Evolutionary conservation across 1,140 invertebrate species (phyloP).

Genomic region (Catajapyx aquilonaris): DNA sequence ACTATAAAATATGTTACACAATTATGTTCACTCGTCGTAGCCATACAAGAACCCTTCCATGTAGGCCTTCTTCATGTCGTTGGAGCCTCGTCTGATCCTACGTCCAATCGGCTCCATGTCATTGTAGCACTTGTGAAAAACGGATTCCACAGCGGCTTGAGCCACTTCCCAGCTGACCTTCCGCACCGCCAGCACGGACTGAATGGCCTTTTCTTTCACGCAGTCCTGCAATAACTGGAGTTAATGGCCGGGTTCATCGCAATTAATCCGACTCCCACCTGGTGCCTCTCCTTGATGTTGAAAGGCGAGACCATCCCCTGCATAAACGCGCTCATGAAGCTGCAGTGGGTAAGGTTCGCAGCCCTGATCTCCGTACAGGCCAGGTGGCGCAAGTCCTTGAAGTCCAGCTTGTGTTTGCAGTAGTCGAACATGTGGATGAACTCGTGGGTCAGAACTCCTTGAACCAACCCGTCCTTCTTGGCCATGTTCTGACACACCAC

Average conservation of each 20-base stretch:
- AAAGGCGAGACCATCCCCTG: slow-evolving; percentile 54
- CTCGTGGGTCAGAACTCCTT: slow-evolving; percentile 70
- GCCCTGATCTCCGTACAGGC: slow-evolving; percentile 88
- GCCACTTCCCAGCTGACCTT: slow-evolving; percentile 51
- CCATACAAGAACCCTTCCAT: slow-evolving; percentile 56
- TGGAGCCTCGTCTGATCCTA: slow-evolving; percentile 48
- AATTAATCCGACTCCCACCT: slow-evolving; percentile 25
- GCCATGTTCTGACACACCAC: slow-evolving; percentile 79
- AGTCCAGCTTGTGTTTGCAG: slow-evolving; percentile 71
- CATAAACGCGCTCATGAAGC: slow-evolving; percentile 52
- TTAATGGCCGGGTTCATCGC: too few species aligned
- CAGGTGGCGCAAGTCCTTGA: slow-evolving; percentile 75
- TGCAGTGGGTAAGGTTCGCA: slow-evolving; percentile 80
- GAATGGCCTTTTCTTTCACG: slow-evolving; percentile 67
- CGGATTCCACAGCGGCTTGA: slow-evolving; percentile 51
- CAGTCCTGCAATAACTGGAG: slow-evolving; percentile 48
- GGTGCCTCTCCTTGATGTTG: slow-evolving; percentile 47
- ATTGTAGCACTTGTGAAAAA: slow-evolving; percentile 78
- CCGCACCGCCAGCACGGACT: slow-evolving; percentile 59
- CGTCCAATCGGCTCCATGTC: slow-evolving; percentile 86
- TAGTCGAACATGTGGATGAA: slow-evolving; percentile 94
- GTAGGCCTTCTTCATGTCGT: slow-evolving; percentile 54
- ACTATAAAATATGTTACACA: slow-evolving; percentile 2
- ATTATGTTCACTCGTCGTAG: slow-evolving; percentile 25
- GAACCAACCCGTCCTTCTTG: slow-evolving; percentile 35